phyloP scores from a whole-genome alignment of 2,888 invertebrate species.

The Aleiodes leptofemur region DNA sequence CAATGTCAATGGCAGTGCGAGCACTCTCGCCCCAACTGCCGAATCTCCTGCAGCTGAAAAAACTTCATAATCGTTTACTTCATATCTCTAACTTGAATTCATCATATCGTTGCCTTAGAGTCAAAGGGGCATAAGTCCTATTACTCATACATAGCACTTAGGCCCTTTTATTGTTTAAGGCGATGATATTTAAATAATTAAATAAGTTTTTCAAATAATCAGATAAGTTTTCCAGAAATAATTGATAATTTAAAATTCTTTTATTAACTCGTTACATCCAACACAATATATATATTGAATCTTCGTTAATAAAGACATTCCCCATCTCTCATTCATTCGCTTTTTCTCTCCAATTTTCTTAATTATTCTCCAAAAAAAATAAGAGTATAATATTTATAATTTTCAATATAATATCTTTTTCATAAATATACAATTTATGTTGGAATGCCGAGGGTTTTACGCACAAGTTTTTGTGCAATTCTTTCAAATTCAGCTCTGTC shows the following conservation, averaged over 20 bases:
- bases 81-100: no score
- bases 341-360: not conserved
- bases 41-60: not conserved
- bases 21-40: constrained; percentile 53
- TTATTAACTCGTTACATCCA: constrained; percentile 33
- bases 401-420: constrained; percentile 19
- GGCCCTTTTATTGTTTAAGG: no score
- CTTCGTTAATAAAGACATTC: constrained; percentile 31
- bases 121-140: no score
- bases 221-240: not conserved
- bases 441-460: constrained; percentile 90
- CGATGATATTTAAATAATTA: no score
- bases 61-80: no score
- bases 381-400: not conserved
- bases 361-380: not conserved
- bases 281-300: constrained; percentile 34
- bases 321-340: constrained; percentile 15
- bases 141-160: no score
- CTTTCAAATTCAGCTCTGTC: constrained; percentile 94
- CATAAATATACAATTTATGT: constrained; percentile 62
- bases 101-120: no score
- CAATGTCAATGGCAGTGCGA: constrained; percentile 12
- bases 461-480: constrained; percentile 93
- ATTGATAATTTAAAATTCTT: constrained; percentile 2
- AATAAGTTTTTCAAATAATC: not conserved